Percentiles rank a stretch among this genome's conserved stretches.
phyloP scores from a whole-genome alignment of 2,113 vertebrate genomes.

The Crocuta crocuta region DNA sequence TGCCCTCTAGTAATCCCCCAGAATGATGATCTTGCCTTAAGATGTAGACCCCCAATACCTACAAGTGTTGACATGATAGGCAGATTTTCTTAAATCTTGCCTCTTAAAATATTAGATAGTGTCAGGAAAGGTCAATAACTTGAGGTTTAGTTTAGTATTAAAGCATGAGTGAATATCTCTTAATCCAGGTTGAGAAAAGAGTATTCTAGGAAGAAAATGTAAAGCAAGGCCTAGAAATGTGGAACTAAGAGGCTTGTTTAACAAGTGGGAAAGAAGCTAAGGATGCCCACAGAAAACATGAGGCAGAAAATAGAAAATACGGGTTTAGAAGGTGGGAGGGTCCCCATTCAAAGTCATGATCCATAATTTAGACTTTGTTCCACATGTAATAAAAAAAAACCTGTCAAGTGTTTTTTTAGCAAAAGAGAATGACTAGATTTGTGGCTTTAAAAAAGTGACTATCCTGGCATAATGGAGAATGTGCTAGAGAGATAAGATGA shows the following conservation, averaged over 20 bases:
- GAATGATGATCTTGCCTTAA: not conserved
- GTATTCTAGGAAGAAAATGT: not conserved
- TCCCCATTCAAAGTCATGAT: not conserved
- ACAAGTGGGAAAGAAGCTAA: not conserved
- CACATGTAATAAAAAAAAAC: not conserved
- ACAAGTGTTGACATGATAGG: not conserved
- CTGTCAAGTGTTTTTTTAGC: not conserved
- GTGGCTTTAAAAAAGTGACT: not conserved
- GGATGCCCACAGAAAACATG: not conserved
- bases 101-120: not conserved
- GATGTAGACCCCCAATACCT: not conserved
- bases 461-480: not conserved
- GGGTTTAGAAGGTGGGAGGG: not conserved
- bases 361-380: not conserved
- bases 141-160: not conserved
- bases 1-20: not conserved
- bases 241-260: not conserved
- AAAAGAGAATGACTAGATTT: not conserved
- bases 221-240: not conserved
- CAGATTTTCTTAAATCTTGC: not conserved
- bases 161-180: not conserved
- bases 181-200: not conserved
- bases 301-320: too few species aligned
- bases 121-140: not conserved
- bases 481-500: not conserved